A percentile compares a stretch with the other conserved stretches of the same genome.
These are phyloP conservation scores for Podarcis raffonei DNA, from an alignment of 2,113 vertebrate species.

Conservation along the genomic window DNA sequence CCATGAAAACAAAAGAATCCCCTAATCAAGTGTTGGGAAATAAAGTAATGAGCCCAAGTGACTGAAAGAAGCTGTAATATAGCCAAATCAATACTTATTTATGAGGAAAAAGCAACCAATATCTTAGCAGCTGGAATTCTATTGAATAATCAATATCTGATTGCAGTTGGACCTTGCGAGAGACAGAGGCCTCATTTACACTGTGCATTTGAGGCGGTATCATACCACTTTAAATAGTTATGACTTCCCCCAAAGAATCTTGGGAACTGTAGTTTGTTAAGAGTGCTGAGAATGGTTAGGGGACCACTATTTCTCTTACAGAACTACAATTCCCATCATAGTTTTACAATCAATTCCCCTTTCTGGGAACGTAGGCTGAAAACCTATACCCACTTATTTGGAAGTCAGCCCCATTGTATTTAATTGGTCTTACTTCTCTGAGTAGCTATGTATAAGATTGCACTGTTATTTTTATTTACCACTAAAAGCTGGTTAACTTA, in stretches of 20 bases:
- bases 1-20: conserved; percentile 38
- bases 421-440: neutral
- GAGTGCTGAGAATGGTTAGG: too few species aligned
- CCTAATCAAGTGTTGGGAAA: conserved; percentile 38
- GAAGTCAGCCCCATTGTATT: neutral
- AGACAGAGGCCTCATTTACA: too few species aligned
- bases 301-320: too few species aligned
- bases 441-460: neutral
- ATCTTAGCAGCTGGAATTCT: conserved; percentile 51
- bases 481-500: conserved; percentile 76
- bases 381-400: neutral
- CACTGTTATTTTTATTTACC: conserved; percentile 63
- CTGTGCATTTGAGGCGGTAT: too few species aligned
- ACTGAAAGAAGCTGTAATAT: neutral
- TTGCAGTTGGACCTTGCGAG: conserved; percentile 25
- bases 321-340: too few species aligned
- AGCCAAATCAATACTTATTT: conserved; percentile 39
- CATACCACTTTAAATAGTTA: too few species aligned
- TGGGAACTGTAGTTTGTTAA: too few species aligned
- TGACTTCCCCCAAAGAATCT: too few species aligned
- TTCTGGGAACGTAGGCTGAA: too few species aligned
- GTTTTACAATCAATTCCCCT: too few species aligned
- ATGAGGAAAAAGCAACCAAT: conserved; percentile 37
- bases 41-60: conserved; percentile 13
- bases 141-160: conserved; percentile 60